Percentiles rank a stretch among this genome's conserved stretches.
Conservation (phyloP, 2,888 invertebrate genomes). For the Perithous albicinctus region DNA sequence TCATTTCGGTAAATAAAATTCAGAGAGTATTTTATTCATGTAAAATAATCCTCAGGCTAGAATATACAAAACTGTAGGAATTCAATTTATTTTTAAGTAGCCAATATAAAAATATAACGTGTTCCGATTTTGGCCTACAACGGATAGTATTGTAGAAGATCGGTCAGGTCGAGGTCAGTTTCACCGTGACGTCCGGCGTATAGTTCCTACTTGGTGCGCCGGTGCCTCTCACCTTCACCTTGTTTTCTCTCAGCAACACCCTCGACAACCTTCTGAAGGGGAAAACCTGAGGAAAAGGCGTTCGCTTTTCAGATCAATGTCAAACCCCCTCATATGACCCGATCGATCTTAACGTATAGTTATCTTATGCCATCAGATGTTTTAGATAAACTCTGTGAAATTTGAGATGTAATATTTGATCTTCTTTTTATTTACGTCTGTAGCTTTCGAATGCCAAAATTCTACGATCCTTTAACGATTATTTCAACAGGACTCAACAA, state of each 20-base stretch:
- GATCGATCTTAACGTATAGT: slow-evolving; percentile 9
- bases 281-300: not conserved
- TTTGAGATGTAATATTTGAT: not conserved
- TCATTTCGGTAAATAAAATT: too few species aligned
- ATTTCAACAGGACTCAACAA: too few species aligned
- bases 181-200: not conserved
- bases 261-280: not conserved
- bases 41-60: too few species aligned
- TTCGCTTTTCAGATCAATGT: slow-evolving; percentile 15
- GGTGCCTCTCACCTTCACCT: slow-evolving; percentile 9
- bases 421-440: not conserved
- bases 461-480: too few species aligned
- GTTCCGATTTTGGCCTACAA: not conserved
- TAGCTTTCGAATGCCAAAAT: too few species aligned
- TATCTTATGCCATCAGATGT: too few species aligned
- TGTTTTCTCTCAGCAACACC: slow-evolving; percentile 12
- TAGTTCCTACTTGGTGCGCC: slow-evolving; percentile 3
- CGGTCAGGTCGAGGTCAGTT: not conserved
- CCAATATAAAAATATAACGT: too few species aligned
- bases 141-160: not conserved
- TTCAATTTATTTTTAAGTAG: too few species aligned
- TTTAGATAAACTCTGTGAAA: too few species aligned
- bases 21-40: too few species aligned
- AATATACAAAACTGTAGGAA: too few species aligned
- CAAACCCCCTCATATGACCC: not conserved